Percentiles rank a stretch among this genome's conserved stretches.
phyloP scores from a whole-genome alignment of 2,113 vertebrate species.

The Podarcis raffonei region DNA sequence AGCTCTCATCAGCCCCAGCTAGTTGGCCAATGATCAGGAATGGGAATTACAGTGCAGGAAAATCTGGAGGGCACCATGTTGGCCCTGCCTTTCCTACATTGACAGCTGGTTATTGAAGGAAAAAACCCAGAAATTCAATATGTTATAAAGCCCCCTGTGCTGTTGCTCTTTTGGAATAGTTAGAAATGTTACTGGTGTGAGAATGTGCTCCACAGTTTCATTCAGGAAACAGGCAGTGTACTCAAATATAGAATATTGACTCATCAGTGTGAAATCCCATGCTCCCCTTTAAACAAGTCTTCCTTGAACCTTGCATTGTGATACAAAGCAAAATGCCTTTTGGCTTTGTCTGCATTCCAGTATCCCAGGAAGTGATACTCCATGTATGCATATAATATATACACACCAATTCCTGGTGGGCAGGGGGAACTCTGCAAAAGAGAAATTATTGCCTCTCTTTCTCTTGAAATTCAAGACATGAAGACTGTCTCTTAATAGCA shows the following conservation, averaged over 20 bases:
- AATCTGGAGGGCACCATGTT: no score
- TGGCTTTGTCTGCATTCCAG: conserved; percentile 33
- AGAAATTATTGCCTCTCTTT: neutral
- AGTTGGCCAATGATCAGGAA: no score
- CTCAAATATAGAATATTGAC: conserved; percentile 69
- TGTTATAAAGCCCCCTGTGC: conserved; percentile 63
- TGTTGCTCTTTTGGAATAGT: conserved; percentile 69
- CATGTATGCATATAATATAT: neutral
- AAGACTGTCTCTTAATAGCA: neutral
- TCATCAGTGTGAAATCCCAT: conserved; percentile 62
- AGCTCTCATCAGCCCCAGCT: no score
- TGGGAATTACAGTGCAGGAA: no score
- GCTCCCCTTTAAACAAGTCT: neutral
- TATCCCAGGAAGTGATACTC: conserved; percentile 33
- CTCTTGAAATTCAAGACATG: neutral
- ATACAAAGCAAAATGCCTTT: conserved; percentile 37
- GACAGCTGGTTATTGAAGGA: conserved; percentile 20
- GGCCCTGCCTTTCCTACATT: no score
- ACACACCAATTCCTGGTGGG: neutral
- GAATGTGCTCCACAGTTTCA: conserved; percentile 58
- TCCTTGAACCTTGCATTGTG: neutral
- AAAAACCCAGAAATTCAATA: conserved; percentile 37
- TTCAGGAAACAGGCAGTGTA: conserved; percentile 61
- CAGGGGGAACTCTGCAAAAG: neutral
- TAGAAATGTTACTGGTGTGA: conserved; percentile 70